Base-by-base conservation (phyloP, 1,140 invertebrate genomes). In the Dolichoris vasculosae region DNA sequence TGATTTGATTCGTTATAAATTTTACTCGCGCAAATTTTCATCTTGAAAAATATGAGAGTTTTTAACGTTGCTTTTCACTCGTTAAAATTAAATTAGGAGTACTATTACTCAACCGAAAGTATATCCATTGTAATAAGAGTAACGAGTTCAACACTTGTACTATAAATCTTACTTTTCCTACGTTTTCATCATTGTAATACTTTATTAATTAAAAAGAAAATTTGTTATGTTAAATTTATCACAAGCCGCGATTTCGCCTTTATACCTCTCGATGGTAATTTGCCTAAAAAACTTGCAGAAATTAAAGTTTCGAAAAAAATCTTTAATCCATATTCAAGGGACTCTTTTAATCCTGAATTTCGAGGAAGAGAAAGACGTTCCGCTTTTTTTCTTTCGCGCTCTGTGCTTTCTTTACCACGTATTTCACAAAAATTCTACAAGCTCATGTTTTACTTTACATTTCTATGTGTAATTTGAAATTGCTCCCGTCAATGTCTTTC, bases 181-280 rank as follows among this genome's bases (percentile, higher is more conserved):
- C 63, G 9, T 67, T 67, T 67, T 67, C 63, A 67, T 67, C 32
- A 8, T 67, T 32, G n/a, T 67, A 67, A 32, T 67, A 67, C 63
- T 67, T 67, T 67, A 67, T 67, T 67, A 67, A 67, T 67, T 67
- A 67, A 67, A 32, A 67, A 32, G 63, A 67, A 67, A n/a, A 30
- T 67, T 67, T 32, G 11, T 67, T 32, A 67, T 32, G 2, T 8
- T 67, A 11, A 67, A 67, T 67, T 67, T 67, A 67, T 32, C 11
- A 32, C 30, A 30, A 11, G 0, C 2, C 32, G 9, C 2, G 32
- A 9, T 67, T 67, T 32, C 63, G n/a, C 7, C 11, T 13, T 67
- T 67, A 67, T 32, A 32, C 17, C n/a, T 67, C 63, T 32, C 30
- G 1, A 17, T 32, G 0, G 9, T 51, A 51, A 51, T 51, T 51